Conservation (phyloP, 2,113 vertebrate genomes). For the Nettapus auritus region DNA sequence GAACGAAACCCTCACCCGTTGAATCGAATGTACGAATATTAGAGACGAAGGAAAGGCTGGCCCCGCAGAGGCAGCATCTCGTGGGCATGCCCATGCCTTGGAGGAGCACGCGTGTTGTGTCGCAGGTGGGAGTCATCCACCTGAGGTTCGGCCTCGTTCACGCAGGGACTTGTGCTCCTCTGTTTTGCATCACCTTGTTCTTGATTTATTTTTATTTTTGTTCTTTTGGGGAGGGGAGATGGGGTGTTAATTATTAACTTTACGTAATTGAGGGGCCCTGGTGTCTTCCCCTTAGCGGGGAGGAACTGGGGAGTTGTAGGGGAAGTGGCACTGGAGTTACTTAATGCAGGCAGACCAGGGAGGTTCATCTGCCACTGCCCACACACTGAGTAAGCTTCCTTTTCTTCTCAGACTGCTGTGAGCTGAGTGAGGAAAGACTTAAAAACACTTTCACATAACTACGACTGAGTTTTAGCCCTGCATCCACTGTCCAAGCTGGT, state of each 20-base stretch:
- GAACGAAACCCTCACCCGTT: neutral
- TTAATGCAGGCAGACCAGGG: neutral
- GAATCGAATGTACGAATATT: slow-evolving; percentile 13
- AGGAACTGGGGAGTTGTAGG: neutral
- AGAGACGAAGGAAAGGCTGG: neutral
- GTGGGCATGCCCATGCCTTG: neutral
- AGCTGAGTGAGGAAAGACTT: neutral
- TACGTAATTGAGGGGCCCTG: neutral
- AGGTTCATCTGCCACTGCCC: neutral
- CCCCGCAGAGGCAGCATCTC: neutral
- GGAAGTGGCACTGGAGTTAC: slow-evolving; percentile 1
- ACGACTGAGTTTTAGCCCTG: neutral
- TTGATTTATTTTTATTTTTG: slow-evolving; percentile 25
- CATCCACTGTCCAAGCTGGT: neutral
- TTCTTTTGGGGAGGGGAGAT: neutral
- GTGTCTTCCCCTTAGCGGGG: neutral
- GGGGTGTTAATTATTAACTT: neutral
- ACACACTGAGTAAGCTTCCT: neutral
- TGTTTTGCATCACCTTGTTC: neutral
- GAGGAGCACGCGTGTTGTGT: neutral
- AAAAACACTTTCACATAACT: neutral
- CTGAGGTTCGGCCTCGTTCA: neutral
- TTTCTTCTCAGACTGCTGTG: neutral
- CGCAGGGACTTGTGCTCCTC: neutral
- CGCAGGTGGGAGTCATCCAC: neutral